These are phyloP conservation scores for Thalassophryne amazonica DNA, from an alignment of 2,797 vertebrate species.

Conservation along the genomic window DNA sequence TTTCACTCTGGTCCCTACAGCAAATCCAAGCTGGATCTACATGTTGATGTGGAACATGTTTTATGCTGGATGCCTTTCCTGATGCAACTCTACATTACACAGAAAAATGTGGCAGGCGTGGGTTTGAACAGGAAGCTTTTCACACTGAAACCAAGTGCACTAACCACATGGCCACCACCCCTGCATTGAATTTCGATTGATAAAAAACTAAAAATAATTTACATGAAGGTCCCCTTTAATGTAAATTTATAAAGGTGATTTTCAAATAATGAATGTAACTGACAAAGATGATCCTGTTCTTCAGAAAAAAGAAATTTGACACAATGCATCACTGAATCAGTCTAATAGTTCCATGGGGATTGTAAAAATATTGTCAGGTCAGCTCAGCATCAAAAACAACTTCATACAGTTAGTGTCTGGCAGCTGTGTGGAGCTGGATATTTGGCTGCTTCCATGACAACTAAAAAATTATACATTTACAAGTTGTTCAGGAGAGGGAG, in stretches of 20 bases:
- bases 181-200: too few relatives aligned
- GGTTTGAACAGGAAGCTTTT: too few relatives aligned
- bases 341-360: slow-evolving; percentile 36
- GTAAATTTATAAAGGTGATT: slow-evolving; percentile 32
- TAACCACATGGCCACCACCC: too few relatives aligned
- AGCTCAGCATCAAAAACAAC: slow-evolving; percentile 43
- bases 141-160: too few relatives aligned
- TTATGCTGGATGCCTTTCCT: too few relatives aligned
- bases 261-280: slow-evolving; percentile 9
- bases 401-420: slow-evolving; percentile 17
- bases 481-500: not conserved
- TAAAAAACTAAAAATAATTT: too few relatives aligned
- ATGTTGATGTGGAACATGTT: too few relatives aligned
- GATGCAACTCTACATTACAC: too few relatives aligned
- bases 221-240: too few relatives aligned
- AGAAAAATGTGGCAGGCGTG: too few relatives aligned
- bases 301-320: slow-evolving; percentile 38
- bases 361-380: slow-evolving; percentile 52
- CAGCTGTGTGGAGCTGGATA: slow-evolving; percentile 6
- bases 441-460: slow-evolving; percentile 33
- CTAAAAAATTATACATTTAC: not conserved
- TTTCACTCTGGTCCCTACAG: too few relatives aligned
- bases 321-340: slow-evolving; percentile 43
- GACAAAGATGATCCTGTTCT: slow-evolving; percentile 20
- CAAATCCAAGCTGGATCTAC: too few relatives aligned